These are phyloP conservation scores for Carassius gibelio DNA, from an alignment of 2,113 vertebrate species.

Conservation along the genomic window DNA sequence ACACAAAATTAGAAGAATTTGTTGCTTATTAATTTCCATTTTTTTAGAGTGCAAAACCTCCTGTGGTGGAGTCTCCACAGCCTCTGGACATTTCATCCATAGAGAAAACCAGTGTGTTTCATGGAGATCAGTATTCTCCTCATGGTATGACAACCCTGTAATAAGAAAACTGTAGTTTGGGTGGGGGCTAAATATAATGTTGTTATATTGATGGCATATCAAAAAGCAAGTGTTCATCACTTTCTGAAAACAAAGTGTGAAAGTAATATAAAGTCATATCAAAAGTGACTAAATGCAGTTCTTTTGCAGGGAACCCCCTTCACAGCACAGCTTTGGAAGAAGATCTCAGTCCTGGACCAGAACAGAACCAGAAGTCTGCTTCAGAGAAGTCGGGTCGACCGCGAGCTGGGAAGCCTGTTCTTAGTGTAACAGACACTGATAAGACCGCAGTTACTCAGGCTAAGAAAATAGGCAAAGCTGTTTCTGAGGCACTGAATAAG, in stretches of 20 bases:
- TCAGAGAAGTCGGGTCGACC: not conserved
- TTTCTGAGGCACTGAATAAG: not conserved
- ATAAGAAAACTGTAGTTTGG: not conserved
- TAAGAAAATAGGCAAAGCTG: constrained; percentile 12
- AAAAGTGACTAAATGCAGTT: not conserved
- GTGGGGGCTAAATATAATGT: not conserved
- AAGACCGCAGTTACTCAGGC: not conserved
- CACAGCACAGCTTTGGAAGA: constrained; percentile 65
- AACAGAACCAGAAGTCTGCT: not conserved
- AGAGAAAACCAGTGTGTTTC: constrained; percentile 60
- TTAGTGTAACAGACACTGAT: not conserved
- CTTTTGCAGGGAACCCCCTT: constrained; percentile 42
- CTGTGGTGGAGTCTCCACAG: not conserved
- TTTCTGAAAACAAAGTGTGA: too few relatives aligned
- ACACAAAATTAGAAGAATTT: too few relatives aligned
- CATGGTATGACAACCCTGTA: constrained; percentile 36
- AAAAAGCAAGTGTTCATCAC: not conserved
- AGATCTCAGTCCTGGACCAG: constrained; percentile 38
- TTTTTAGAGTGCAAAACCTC: not conserved
- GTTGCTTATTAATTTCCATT: not conserved
- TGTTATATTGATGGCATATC: too few relatives aligned
- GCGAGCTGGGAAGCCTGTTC: not conserved
- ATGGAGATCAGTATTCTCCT: constrained; percentile 51
- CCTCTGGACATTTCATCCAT: constrained; percentile 57
- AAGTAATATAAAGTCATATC: not conserved